phyloP scores from a whole-genome alignment of 1,140 invertebrate species.

The Amyelois transitella region DNA sequence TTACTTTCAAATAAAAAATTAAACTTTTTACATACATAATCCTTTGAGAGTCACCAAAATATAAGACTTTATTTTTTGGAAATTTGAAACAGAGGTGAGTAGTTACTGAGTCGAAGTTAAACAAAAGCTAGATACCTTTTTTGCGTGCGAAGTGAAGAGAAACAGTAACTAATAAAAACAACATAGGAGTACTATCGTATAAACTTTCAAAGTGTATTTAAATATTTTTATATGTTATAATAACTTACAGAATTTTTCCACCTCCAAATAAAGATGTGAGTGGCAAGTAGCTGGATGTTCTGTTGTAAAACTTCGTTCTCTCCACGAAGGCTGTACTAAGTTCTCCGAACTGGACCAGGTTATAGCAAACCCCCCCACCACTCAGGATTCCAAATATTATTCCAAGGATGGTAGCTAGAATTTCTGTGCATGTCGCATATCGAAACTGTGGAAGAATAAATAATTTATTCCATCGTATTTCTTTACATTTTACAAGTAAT shows the following conservation, averaged over 20 bases:
- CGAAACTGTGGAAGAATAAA: constrained; percentile 52
- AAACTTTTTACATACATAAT: too few relatives aligned
- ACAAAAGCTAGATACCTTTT: too few relatives aligned
- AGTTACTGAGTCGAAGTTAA: too few relatives aligned
- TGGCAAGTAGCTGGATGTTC: constrained; percentile 62
- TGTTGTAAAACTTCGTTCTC: constrained; percentile 48
- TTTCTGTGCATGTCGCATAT: constrained; percentile 56
- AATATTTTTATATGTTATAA: neutral
- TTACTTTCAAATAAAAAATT: too few relatives aligned
- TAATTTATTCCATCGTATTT: too few relatives aligned
- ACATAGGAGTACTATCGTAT: too few relatives aligned
- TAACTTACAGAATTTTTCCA: constrained; percentile 75
- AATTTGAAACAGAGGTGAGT: too few relatives aligned
- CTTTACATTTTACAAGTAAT: too few relatives aligned
- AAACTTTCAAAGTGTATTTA: neutral
- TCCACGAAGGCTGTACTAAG: constrained; percentile 80
- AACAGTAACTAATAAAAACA: too few relatives aligned
- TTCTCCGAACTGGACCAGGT: constrained; percentile 82
- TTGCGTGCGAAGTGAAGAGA: too few relatives aligned
- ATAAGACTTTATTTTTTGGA: too few relatives aligned
- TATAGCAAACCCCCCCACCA: constrained; percentile 75
- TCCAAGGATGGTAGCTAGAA: constrained; percentile 47
- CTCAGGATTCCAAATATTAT: constrained; percentile 53
- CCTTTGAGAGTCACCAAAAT: too few relatives aligned
- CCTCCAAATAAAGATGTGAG: constrained; percentile 71